Base-by-base conservation (phyloP, 2,888 invertebrate genomes). In the Leuctra nigra region DNA sequence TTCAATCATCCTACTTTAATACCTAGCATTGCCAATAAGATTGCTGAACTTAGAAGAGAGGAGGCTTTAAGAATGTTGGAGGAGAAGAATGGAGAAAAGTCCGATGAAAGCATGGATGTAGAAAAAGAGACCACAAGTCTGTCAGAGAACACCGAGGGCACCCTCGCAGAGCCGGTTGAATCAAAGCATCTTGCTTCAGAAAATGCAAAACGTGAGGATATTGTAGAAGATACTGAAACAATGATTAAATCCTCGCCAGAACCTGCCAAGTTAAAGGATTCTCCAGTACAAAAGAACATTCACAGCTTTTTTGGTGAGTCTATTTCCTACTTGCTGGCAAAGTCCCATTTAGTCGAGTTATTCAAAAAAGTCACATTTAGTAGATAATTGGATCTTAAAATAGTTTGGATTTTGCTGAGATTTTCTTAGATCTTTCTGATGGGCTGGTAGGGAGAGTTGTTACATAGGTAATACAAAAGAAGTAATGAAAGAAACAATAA, bases 221-320 rank as follows among this genome's bases (percentile, higher is more conserved):
- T 54, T 23, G 53, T 38, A 18, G n/a, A 24, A 25, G 53, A 14
- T n/a, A 20, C 39, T 11, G 11, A 18, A 22, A 53, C n/a, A n/a
- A n/a, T n/a, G n/a, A n/a, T n/a, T n/a, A n/a, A n/a, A n/a, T n/a
- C n/a, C n/a, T n/a, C n/a, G n/a, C n/a, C n/a, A n/a, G n/a, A 23
- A 22, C 11, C 13, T 20, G 1, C 22, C 9, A 50, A 29, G 24
- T n/a, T n/a, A 11, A 16, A 58, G 16, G n/a, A 39, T n/a, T 9
- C 53, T 14, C 18, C 38, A 23, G 13, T 23, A 54, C 55, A 55
- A 16, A 60, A 48, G 48, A 36, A 54, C 44, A 22, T 56, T 22
- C 58, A 52, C 46, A 61, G 59, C 50, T 61, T 61, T 48, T 61
- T 60, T 54, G 48, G 60, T 60, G 35, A 56, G 56, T 36, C 33